These are phyloP conservation scores for Chunga burmeisteri DNA, from an alignment of 2,113 vertebrate species.

Conservation along the genomic window DNA sequence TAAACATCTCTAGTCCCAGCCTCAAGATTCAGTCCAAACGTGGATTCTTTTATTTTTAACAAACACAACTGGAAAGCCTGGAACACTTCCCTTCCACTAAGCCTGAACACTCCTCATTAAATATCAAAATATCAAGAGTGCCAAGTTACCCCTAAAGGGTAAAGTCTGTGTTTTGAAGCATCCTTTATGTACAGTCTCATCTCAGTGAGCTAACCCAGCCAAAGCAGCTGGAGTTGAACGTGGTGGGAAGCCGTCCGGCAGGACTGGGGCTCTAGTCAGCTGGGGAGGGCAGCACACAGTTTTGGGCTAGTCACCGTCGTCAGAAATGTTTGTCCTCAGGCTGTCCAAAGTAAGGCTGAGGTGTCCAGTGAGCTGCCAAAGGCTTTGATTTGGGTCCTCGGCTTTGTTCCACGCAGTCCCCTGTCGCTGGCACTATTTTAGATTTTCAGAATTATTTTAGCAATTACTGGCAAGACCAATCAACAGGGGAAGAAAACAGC, in stretches of 20 bases:
- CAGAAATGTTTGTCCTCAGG: neutral
- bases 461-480: neutral
- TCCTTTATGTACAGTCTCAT: neutral
- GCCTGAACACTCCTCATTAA: neutral
- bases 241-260: fast-evolving
- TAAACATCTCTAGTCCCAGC: neutral
- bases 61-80: neutral
- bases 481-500: neutral
- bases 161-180: neutral
- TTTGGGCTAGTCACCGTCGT: neutral
- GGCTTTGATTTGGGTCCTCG: neutral
- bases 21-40: neutral
- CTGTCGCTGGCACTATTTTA: neutral
- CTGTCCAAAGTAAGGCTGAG: neutral
- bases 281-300: neutral
- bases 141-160: neutral
- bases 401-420: neutral
- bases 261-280: too few species aligned
- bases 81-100: neutral
- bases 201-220: neutral
- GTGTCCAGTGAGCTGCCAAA: neutral
- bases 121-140: neutral
- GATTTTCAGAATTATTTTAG: neutral
- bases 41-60: neutral
- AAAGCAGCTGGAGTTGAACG: neutral